These are phyloP conservation scores for Galerucella nymphaeae DNA, from an alignment of 2,888 invertebrate species.

Conservation along the genomic window DNA sequence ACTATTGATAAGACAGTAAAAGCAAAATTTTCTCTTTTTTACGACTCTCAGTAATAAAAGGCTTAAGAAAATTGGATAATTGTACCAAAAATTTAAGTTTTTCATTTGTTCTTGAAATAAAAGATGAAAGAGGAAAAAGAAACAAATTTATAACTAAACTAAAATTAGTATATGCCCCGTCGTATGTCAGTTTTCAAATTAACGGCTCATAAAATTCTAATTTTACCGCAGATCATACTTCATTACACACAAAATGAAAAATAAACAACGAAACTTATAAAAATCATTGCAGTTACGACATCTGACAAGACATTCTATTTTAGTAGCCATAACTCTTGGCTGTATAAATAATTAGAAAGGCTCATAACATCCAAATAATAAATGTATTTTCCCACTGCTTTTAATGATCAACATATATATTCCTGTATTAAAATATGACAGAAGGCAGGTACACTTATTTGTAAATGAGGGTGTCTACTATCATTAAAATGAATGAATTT, in stretches of 20 bases:
- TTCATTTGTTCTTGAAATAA: not conserved
- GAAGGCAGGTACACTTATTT: not conserved
- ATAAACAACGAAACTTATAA: slow-evolving; percentile 50
- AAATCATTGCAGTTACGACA: slow-evolving; percentile 53
- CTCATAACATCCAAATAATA: slow-evolving; percentile 33
- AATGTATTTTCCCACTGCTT: slow-evolving; percentile 31
- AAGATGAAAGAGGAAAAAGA: slow-evolving; percentile 20
- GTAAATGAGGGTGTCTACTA: slow-evolving; percentile 4
- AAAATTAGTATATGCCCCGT: slow-evolving; percentile 26
- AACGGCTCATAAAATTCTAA: slow-evolving; percentile 50
- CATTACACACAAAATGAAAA: slow-evolving; percentile 51
- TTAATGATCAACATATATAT: slow-evolving; percentile 10
- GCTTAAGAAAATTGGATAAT: not conserved
- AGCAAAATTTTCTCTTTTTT: slow-evolving; percentile 1
- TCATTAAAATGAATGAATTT: not conserved
- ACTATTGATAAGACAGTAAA: slow-evolving; percentile 19
- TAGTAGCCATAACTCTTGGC: slow-evolving; percentile 45
- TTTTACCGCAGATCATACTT: slow-evolving; percentile 47
- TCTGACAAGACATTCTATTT: slow-evolving; percentile 51
- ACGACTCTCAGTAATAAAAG: not conserved
- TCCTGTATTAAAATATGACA: not conserved
- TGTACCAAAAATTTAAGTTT: no score
- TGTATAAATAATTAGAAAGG: slow-evolving; percentile 43
- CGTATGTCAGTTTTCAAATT: slow-evolving; percentile 46
- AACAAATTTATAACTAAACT: slow-evolving; percentile 16